phyloP scores from a whole-genome alignment of 1,140 invertebrate species.

The Aplysia californica region DNA sequence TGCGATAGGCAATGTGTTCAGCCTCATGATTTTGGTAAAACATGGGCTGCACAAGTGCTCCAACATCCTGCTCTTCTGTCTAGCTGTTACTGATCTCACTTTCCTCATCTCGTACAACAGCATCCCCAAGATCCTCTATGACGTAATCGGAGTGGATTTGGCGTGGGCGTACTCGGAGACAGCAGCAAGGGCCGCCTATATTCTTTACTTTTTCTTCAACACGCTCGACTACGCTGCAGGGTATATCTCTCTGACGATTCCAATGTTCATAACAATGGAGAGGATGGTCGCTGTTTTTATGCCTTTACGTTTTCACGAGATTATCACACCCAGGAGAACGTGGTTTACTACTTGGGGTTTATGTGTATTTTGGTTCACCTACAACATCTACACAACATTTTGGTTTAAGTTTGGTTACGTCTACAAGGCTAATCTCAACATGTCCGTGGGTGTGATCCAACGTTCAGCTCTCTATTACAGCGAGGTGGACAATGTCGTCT shows the following conservation, averaged over 20 bases:
- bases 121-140: conserved; percentile 10
- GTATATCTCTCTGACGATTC: background rate
- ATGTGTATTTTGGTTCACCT: background rate
- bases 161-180: background rate
- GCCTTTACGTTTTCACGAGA: background rate
- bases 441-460: background rate
- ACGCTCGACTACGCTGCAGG: background rate
- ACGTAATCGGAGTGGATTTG: background rate
- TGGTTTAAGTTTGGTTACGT: conserved; percentile 3
- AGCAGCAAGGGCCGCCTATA: background rate
- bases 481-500: background rate
- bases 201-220: background rate
- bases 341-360: background rate
- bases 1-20: conserved; percentile 8
- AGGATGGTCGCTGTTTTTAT: conserved; percentile 18
- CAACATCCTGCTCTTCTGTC: conserved; percentile 10
- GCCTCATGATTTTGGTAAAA: background rate
- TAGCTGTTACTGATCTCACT: conserved; percentile 1
- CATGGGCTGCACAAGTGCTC: conserved; percentile 16
- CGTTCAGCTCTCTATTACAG: background rate
- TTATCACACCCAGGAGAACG: background rate
- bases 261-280: background rate
- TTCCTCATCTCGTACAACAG: conserved; percentile 4
- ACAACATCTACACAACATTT: background rate
- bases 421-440: background rate